These are phyloP conservation scores for Ictalurus punctatus DNA, from an alignment of 2,113 vertebrate species.

Conservation along the genomic window DNA sequence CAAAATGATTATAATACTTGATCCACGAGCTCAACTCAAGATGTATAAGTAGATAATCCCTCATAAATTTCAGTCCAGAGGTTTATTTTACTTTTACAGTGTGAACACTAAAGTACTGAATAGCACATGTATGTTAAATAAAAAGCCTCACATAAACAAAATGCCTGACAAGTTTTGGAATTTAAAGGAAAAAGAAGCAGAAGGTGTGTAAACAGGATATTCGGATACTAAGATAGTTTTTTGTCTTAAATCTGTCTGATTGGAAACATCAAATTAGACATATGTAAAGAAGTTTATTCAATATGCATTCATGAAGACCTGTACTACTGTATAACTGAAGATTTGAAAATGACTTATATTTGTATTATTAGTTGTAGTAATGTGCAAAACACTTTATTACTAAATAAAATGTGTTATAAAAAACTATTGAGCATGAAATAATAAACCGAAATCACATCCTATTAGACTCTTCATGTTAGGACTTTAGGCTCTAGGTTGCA, in stretches of 20 bases:
- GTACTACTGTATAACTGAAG: not conserved
- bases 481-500: not conserved
- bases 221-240: not conserved
- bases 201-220: not conserved
- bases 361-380: not conserved
- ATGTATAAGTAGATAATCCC: not conserved
- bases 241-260: not conserved
- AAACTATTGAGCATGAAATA: not conserved
- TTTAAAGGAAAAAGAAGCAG: not conserved
- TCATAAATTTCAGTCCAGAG: not conserved
- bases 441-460: not conserved
- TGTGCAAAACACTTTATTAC: not conserved
- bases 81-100: not conserved
- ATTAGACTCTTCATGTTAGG: not conserved
- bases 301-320: not conserved
- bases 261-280: not conserved
- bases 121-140: not conserved
- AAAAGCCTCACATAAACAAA: not conserved
- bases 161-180: not conserved
- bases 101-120: not conserved
- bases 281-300: not conserved
- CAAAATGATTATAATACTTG: not conserved
- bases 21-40: not conserved
- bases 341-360: not conserved
- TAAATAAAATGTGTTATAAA: not conserved